These are phyloP conservation scores for Sebastes umbrosus DNA, from an alignment of 2,797 vertebrate species.

Conservation along the genomic window DNA sequence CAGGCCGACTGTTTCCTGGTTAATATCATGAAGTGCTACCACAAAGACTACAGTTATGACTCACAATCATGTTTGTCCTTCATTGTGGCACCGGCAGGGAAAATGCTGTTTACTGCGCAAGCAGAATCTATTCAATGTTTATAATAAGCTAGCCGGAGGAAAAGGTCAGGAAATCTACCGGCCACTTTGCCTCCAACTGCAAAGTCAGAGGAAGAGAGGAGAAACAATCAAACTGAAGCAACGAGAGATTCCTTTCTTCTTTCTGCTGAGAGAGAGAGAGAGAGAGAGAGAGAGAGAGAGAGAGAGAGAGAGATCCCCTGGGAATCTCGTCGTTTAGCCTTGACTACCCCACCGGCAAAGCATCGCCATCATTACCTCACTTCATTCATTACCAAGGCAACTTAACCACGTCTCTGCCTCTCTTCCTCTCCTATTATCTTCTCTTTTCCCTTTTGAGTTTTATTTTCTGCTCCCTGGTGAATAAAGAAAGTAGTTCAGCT, in stretches of 20 bases:
- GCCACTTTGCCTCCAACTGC: background rate
- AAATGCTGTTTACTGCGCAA: background rate
- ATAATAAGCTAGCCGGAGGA: slow-evolving; percentile 24
- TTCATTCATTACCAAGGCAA: slow-evolving; percentile 5
- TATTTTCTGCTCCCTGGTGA: slow-evolving; percentile 6
- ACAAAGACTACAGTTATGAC: slow-evolving; percentile 31
- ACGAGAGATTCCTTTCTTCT: background rate
- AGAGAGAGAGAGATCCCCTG: background rate
- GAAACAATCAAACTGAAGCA: background rate
- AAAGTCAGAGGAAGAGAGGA: background rate
- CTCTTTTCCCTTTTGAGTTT: background rate
- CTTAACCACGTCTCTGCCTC: background rate
- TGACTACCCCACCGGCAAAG: background rate
- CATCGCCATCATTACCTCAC: background rate
- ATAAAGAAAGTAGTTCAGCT: background rate
- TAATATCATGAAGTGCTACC: slow-evolving; percentile 24
- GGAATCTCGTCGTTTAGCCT: background rate
- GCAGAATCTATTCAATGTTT: slow-evolving; percentile 40
- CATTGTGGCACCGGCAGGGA: slow-evolving; percentile 26
- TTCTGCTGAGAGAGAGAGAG: background rate
- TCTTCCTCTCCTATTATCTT: background rate
- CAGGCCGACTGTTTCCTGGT: slow-evolving; percentile 10
- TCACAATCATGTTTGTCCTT: slow-evolving; percentile 47
- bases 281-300: background rate
- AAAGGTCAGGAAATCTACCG: slow-evolving; percentile 36